A percentile compares a stretch with the other conserved stretches of the same genome.
Evolutionary conservation across 2,797 vertebrate genomes (phyloP).

Genomic region (Amblyraja radiata): DNA sequence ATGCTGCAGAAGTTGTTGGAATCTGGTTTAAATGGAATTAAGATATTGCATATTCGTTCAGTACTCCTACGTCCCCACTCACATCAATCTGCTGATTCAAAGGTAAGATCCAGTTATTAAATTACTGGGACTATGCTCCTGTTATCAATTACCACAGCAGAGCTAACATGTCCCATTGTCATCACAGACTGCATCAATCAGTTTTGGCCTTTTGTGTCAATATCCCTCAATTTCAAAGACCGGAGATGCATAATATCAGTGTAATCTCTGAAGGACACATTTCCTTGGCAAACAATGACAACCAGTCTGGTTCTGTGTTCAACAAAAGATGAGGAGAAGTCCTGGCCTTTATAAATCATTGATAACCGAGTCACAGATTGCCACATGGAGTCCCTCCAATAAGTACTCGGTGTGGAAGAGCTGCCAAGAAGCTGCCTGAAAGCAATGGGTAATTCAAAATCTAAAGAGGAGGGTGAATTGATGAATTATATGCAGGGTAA

Average conservation of each 20-base stretch:
- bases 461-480: background rate
- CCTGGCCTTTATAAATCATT: background rate
- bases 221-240: conserved; percentile 20
- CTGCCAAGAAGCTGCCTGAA: background rate
- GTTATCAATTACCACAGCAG: conserved; percentile 11
- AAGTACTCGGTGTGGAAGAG: background rate
- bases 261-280: background rate
- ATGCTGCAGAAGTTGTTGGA: background rate
- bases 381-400: background rate
- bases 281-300: conserved; percentile 4
- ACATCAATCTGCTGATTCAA: background rate
- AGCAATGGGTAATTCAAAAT: background rate
- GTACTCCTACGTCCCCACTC: background rate
- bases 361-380: background rate
- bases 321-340: background rate
- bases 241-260: background rate
- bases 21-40: background rate
- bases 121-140: background rate
- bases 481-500: background rate
- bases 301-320: background rate
- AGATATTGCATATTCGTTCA: background rate
- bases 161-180: background rate
- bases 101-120: background rate
- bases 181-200: conserved; percentile 12
- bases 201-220: conserved; percentile 10